Evolutionary conservation across 1,140 invertebrate species (phyloP).

Genomic region (Cotesia glomerata): DNA sequence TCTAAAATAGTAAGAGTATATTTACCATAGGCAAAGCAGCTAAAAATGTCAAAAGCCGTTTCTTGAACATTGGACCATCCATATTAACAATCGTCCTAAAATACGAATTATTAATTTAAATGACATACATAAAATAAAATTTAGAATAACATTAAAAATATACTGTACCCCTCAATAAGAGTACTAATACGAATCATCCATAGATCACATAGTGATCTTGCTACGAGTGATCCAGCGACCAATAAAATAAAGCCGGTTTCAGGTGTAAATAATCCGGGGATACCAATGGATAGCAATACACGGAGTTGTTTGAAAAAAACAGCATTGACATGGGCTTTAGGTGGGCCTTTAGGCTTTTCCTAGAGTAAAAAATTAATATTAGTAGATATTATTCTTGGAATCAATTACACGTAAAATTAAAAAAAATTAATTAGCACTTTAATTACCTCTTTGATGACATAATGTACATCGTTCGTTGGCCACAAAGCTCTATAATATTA

Average conservation of each 20-base stretch:
- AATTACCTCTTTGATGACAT: conserved; percentile 73
- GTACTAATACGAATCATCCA: conserved; percentile 97
- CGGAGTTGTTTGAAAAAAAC: conserved; percentile 82
- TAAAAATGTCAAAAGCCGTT: conserved; percentile 78
- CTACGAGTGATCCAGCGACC: conserved; percentile 82
- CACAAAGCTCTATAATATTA: conserved; percentile 46
- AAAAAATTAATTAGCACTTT: neutral
- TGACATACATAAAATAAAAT: conserved; percentile 3
- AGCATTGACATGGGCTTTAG: conserved; percentile 84
- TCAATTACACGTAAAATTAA: too few relatives aligned
- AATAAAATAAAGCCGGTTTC: conserved; percentile 82
- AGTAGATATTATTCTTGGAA: too few relatives aligned
- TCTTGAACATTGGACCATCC: conserved; percentile 78
- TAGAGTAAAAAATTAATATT: conserved; percentile 37
- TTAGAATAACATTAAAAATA: neutral
- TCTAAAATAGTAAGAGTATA: conserved; percentile 35
- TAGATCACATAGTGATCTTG: conserved; percentile 92
- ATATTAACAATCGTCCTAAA: conserved; percentile 90
- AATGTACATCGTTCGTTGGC: conserved; percentile 71
- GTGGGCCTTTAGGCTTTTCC: conserved; percentile 68
- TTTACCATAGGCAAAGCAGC: conserved; percentile 83
- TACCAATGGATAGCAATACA: conserved; percentile 79
- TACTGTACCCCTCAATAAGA: conserved; percentile 82
- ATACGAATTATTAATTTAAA: conserved; percentile 11
- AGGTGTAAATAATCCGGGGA: conserved; percentile 77